phyloP scores from a whole-genome alignment of 2,888 invertebrate species.

The Conistra vaccinii region DNA sequence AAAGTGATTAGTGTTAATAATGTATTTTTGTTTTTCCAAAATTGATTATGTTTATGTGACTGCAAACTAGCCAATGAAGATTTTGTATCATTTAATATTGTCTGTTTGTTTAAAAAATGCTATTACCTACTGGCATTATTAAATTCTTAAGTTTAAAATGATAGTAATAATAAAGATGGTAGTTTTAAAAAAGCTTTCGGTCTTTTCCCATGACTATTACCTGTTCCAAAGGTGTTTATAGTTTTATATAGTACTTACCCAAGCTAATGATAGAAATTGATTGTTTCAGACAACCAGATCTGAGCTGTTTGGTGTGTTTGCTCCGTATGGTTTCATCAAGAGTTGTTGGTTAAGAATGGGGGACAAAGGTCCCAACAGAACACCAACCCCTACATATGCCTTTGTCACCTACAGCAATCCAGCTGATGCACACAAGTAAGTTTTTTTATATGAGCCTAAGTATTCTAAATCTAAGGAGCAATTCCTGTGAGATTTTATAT shows the following conservation, averaged over 20 bases:
- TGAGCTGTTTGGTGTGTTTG: conserved; percentile 89
- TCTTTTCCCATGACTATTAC: background rate
- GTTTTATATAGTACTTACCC: background rate
- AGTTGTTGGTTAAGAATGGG: conserved; percentile 90
- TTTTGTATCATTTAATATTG: background rate
- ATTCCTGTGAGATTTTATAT: no score
- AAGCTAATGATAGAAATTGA: background rate
- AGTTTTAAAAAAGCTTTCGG: background rate
- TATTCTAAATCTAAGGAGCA: background rate
- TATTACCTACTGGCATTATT: background rate
- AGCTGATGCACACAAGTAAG: conserved; percentile 89
- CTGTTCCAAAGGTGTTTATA: background rate
- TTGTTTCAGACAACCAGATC: conserved; percentile 88
- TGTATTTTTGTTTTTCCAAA: background rate
- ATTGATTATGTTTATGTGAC: background rate
- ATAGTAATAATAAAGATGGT: background rate
- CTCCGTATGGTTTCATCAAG: conserved; percentile 90
- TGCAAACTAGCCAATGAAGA: background rate
- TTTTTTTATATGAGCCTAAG: conserved; percentile 32
- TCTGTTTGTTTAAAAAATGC: background rate
- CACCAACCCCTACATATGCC: conserved; percentile 86
- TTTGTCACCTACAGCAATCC: conserved; percentile 90
- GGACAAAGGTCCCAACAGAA: conserved; percentile 78
- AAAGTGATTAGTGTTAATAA: background rate
- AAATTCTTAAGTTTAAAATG: background rate